These are phyloP conservation scores for Lasioglossum vierecki DNA, from an alignment of 2,888 invertebrate genomes.

Conservation along the genomic window DNA sequence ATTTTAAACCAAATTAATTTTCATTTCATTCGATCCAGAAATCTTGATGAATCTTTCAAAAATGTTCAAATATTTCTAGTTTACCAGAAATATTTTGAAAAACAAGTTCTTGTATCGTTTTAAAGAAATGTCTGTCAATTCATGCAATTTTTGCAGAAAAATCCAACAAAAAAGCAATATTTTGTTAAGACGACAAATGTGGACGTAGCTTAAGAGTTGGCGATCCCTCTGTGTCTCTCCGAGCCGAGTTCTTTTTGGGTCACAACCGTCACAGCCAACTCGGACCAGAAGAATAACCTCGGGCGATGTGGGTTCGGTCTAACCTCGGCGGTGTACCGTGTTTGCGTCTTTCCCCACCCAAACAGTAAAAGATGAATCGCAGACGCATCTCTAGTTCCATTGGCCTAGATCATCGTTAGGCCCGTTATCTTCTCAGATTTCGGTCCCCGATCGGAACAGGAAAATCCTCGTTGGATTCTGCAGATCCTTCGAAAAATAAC, in stretches of 20 bases:
- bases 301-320: conserved; percentile 40
- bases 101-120: not conserved
- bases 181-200: not conserved
- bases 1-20: not conserved
- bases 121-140: not conserved
- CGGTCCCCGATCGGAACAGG: not conserved
- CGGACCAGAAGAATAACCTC: conserved; percentile 13
- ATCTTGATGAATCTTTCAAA: not conserved
- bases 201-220: not conserved
- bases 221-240: not conserved
- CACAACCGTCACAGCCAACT: conserved; percentile 40
- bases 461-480: not conserved
- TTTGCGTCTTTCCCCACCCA: not conserved
- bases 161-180: too few relatives aligned
- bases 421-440: conserved; percentile 22
- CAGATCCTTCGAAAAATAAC: not conserved
- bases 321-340: not conserved
- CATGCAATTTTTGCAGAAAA: too few relatives aligned
- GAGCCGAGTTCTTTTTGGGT: conserved; percentile 26
- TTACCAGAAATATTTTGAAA: not conserved
- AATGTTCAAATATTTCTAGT: not conserved
- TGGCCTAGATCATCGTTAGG: conserved; percentile 29
- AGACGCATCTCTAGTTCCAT: conserved; percentile 7
- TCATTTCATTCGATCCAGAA: not conserved
- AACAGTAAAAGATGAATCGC: not conserved